Conservation (phyloP, 2,113 vertebrate species). For the Scomber colias region DNA sequence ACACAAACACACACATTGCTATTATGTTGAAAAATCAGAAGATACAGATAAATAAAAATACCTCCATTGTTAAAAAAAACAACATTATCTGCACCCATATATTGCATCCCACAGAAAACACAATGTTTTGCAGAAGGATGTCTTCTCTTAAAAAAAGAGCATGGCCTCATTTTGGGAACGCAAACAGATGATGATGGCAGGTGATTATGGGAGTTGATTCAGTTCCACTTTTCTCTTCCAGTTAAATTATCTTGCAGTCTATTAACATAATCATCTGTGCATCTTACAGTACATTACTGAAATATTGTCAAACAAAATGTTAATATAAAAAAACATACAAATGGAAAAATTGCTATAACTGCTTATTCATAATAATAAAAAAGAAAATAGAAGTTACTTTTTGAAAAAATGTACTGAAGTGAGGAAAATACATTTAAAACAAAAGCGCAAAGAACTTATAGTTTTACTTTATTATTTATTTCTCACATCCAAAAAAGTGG, state of each 20-base stretch:
- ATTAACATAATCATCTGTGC: not conserved
- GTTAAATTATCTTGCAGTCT: not conserved
- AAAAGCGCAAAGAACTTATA: too few species aligned
- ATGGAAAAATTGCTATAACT: too few species aligned
- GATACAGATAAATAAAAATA: not conserved
- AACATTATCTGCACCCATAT: not conserved
- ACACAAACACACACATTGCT: too few species aligned
- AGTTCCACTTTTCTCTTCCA: conserved; percentile 12
- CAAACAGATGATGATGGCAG: conserved; percentile 4
- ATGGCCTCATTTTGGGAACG: conserved; percentile 9
- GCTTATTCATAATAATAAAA: too few species aligned
- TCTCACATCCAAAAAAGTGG: too few species aligned
- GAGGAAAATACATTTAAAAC: too few species aligned
- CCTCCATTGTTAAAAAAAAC: not conserved
- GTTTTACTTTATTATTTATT: too few species aligned
- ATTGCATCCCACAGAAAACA: conserved; percentile 5
- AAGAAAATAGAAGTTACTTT: too few species aligned
- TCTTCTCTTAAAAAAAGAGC: not conserved
- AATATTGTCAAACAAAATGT: not conserved
- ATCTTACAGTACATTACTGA: not conserved
- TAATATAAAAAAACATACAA: too few species aligned
- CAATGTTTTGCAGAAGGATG: not conserved
- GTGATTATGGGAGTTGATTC: conserved; percentile 14
- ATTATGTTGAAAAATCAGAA: not conserved
- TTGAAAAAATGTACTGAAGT: too few species aligned